These are phyloP conservation scores for Oenanthe oenanthe DNA, from an alignment of 2,113 vertebrate genomes.

Conservation along the genomic window DNA sequence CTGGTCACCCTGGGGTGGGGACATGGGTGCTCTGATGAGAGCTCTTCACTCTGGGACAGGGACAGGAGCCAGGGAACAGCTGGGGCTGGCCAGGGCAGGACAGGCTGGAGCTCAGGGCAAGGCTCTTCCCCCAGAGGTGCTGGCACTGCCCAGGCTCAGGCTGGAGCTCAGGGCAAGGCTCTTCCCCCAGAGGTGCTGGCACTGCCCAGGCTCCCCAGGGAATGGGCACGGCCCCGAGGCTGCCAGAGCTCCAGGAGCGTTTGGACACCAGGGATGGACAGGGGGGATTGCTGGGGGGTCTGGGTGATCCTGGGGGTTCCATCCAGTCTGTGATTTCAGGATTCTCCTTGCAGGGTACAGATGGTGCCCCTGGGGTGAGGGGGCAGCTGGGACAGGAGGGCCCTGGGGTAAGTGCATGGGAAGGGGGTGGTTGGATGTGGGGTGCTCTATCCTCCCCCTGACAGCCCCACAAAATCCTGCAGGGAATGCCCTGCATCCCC, in stretches of 20 bases:
- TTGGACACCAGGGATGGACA: background rate
- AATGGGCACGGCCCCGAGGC: no score
- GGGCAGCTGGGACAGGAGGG: conserved; percentile 84
- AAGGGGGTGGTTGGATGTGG: accelerated
- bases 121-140: background rate
- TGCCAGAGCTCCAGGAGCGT: no score
- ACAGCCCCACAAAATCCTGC: background rate
- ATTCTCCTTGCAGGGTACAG: conserved; percentile 73
- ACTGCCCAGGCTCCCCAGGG: background rate
- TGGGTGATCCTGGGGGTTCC: background rate
- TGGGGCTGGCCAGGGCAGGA: background rate
- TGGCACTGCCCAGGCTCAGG: background rate
- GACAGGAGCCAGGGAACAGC: background rate
- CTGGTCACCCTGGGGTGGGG: background rate
- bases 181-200: background rate
- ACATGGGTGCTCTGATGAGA: accelerated
- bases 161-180: background rate
- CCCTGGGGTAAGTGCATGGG: conserved; percentile 74
- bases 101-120: background rate
- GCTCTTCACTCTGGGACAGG: background rate
- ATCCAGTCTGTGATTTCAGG: background rate
- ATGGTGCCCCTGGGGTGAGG: conserved; percentile 72
- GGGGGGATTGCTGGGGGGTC: background rate
- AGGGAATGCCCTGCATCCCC: background rate
- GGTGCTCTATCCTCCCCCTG: background rate